phyloP scores from a whole-genome alignment of 2,113 vertebrate genomes.

The Ictidomys tridecemlineatus region DNA sequence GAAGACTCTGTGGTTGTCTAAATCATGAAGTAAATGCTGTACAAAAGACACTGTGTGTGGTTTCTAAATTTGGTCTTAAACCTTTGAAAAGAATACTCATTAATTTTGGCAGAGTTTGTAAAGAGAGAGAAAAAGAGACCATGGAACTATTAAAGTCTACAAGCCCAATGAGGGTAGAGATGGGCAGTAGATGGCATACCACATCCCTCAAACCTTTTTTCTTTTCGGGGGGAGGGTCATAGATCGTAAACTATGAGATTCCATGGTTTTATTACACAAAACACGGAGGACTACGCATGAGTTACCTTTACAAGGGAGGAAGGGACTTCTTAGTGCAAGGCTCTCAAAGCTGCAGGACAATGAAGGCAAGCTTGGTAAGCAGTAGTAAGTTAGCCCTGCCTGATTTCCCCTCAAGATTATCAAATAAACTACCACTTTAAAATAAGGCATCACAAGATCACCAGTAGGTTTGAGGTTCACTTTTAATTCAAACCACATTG shows the following conservation, averaged over 20 bases:
- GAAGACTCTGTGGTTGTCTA: conserved; percentile 3
- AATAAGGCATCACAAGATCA: conserved; percentile 38
- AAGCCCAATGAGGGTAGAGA: background rate
- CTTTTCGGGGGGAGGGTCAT: too few species aligned
- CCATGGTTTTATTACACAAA: background rate
- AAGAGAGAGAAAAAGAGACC: background rate
- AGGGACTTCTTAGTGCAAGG: background rate
- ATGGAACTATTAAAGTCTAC: background rate
- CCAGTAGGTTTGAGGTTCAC: background rate
- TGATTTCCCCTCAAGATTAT: background rate
- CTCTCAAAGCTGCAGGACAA: background rate
- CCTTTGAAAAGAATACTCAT: background rate
- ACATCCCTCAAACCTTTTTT: background rate
- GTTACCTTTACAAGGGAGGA: background rate
- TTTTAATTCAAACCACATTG: conserved; percentile 32
- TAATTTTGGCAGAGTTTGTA: background rate
- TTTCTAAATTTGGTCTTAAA: conserved; percentile 42
- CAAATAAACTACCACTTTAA: background rate
- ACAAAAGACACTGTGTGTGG: background rate
- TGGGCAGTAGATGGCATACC: accelerated
- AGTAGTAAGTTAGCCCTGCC: background rate
- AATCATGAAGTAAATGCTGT: background rate
- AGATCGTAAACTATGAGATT: background rate
- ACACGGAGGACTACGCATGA: background rate
- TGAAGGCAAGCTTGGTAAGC: background rate